Base-by-base conservation (phyloP, 2,888 invertebrate species). In the Tridacna gigas region DNA sequence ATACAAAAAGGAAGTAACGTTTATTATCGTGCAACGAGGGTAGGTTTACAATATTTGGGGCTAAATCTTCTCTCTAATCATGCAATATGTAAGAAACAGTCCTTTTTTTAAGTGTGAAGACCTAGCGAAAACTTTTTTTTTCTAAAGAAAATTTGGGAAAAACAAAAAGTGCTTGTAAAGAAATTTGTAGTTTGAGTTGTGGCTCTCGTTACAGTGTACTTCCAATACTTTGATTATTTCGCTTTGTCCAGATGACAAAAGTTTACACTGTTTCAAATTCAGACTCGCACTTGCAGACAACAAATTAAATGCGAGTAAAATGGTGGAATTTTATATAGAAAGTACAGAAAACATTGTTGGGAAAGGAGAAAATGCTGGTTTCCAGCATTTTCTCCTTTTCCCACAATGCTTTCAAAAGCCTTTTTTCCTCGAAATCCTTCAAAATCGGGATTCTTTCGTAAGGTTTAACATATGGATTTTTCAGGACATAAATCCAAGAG, bases 401-500 rank as follows among this genome's bases (percentile, higher is more conserved):
- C 56, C 2, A 56, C 56, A 56, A 20, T 56, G 56, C 9, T 56
- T 56, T 56, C 56, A 56, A 20, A 5, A 5, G 11, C 1, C 56
- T 15, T 9, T 37, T 20, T 56, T 3, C 56, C 20, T 9, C 56
- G 15, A 15, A 51, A 15, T 13, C 51, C 12, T 56, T 20, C 2
- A 1, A 56, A 56, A 3, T 20, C 18, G 18, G 56, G 15, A 56
- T 56, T 56, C 15, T 56, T 15, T 56, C 18, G 56, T 20, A 56
- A 56, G 56, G 3, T 56, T 56, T 20, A 20, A 3, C 5, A 20
- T 56, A 3, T 56, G 15, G 20, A 48, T 79, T 66, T 69, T 89
- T 26, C 83, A 94, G 94, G 87, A 89, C 37, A 94, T 94, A 22
- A 80, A 84, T 1, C 92, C 91, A 0, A 91, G 91, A 0, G 89